Evolutionary conservation across 2,113 vertebrate species (phyloP).

Genomic region (Anas platyrhynchos): DNA sequence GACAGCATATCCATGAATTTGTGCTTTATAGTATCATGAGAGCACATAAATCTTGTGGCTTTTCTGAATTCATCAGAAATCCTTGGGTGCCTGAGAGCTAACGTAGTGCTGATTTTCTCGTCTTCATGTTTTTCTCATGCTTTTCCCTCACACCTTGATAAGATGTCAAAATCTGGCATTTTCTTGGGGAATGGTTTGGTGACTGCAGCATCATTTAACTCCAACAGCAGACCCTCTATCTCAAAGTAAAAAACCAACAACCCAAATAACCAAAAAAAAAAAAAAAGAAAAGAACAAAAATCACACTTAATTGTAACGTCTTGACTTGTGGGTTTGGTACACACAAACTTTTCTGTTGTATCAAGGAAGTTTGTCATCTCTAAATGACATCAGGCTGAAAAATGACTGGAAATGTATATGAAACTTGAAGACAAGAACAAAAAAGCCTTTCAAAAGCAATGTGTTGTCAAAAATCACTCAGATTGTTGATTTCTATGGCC

Average conservation of each 20-base stretch:
- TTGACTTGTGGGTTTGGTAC: background rate
- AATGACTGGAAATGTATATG: background rate
- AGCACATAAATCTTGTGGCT: background rate
- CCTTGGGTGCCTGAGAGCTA: background rate
- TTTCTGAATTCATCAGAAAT: background rate
- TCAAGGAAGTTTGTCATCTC: background rate
- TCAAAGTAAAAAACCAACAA: background rate
- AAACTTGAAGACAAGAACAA: background rate
- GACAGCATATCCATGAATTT: no score
- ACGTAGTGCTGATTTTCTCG: background rate
- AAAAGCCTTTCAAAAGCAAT: background rate
- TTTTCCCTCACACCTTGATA: background rate
- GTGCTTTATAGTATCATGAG: background rate
- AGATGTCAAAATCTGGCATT: background rate
- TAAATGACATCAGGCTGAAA: background rate
- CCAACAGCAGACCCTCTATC: background rate
- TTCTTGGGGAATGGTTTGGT: background rate
- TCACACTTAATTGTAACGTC: background rate
- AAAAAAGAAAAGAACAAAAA: background rate
- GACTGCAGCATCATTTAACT: background rate
- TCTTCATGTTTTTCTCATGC: background rate
- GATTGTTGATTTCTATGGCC: background rate
- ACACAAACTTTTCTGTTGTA: background rate
- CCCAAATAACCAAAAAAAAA: background rate
- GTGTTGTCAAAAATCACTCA: background rate